These are phyloP conservation scores for Echinops telfairi DNA, from an alignment of 2,113 vertebrate species.

Conservation along the genomic window DNA sequence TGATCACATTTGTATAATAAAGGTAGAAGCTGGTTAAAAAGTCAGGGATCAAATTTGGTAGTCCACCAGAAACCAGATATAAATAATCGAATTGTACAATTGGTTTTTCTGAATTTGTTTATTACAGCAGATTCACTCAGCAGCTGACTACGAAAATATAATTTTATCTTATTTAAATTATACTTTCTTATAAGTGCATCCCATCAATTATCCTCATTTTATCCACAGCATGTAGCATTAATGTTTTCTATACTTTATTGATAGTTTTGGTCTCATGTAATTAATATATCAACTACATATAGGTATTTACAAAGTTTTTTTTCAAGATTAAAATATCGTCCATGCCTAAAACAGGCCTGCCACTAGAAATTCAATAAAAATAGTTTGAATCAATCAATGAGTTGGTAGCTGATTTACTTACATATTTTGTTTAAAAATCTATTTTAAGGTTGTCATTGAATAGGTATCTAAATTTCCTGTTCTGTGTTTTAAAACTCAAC, in stretches of 20 bases:
- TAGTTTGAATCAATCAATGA: neutral
- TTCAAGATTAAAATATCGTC: neutral
- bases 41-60: neutral
- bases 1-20: neutral
- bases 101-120: neutral
- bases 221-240: neutral
- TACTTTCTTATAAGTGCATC: no score
- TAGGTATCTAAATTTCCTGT: neutral
- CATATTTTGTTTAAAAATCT: no score
- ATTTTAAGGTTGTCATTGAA: neutral
- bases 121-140: neutral
- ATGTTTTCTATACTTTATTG: neutral
- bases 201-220: neutral
- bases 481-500: neutral
- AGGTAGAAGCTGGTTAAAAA: neutral
- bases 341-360: neutral
- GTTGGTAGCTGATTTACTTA: neutral
- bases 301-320: neutral
- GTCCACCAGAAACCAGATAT: neutral
- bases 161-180: no score
- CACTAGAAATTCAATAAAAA: neutral
- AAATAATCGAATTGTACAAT: neutral
- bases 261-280: neutral
- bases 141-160: no score
- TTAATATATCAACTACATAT: neutral